A percentile compares a stretch with the other conserved stretches of the same genome.
Conservation (phyloP, 2,888 invertebrate genomes). For the Tromatobia lineatoria region DNA sequence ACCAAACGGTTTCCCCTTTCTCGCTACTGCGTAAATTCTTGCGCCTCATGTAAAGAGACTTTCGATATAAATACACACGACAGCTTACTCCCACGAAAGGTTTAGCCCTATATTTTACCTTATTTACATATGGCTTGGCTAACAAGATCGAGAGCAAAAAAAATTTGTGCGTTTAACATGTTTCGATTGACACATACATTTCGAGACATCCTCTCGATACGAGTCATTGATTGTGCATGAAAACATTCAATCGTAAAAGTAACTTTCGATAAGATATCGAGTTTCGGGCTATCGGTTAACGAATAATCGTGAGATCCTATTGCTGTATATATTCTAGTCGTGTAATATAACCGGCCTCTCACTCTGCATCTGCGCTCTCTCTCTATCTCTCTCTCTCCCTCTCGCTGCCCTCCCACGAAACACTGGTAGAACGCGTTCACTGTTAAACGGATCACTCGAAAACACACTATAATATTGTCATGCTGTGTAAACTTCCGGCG, state of each 20-base stretch:
- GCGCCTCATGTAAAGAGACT: conserved; percentile 6
- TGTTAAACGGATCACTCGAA: conserved; percentile 14
- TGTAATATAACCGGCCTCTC: neutral
- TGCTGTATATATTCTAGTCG: neutral
- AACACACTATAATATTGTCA: conserved; percentile 3
- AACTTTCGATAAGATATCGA: conserved; percentile 1
- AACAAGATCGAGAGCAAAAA: too few species aligned
- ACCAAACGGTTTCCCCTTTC: too few species aligned
- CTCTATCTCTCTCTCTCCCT: neutral
- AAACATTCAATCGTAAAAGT: neutral
- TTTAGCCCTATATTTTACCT: too few species aligned
- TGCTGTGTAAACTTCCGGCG: neutral
- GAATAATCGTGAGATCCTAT: conserved; percentile 10
- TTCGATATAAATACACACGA: neutral
- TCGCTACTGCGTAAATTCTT: conserved; percentile 24
- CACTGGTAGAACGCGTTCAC: conserved; percentile 9
- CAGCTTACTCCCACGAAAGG: neutral
- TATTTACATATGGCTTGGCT: too few species aligned
- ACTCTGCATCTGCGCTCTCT: neutral
- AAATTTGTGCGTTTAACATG: too few species aligned
- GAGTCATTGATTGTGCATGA: neutral
- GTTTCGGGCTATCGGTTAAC: conserved; percentile 8
- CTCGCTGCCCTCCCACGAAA: neutral
- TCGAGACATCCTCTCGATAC: neutral
- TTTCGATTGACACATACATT: neutral